These are phyloP conservation scores for Columba guinea DNA, from an alignment of 2,797 vertebrate species.

Conservation along the genomic window DNA sequence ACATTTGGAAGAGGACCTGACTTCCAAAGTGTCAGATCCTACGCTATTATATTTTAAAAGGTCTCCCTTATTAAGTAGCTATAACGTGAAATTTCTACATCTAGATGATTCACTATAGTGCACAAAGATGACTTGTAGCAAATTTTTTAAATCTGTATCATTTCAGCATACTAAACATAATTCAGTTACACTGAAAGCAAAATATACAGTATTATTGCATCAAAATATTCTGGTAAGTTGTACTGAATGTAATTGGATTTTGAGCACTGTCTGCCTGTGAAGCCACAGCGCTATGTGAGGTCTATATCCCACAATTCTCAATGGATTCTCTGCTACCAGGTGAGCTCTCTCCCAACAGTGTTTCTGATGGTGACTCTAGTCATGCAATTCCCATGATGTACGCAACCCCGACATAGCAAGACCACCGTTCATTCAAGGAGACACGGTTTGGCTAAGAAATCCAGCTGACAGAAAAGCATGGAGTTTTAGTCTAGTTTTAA, in stretches of 20 bases:
- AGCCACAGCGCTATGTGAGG: not conserved
- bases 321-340: not conserved
- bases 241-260: not conserved
- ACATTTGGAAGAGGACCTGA: not conserved
- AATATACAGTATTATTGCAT: not conserved
- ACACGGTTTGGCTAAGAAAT: not conserved
- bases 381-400: not conserved
- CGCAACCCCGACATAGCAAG: not conserved
- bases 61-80: not conserved
- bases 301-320: not conserved
- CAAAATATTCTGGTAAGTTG: not conserved
- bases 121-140: not conserved
- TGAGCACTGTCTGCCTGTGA: not conserved
- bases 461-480: not conserved
- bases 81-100: not conserved
- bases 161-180: not conserved
- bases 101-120: not conserved
- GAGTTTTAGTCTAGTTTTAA: not conserved
- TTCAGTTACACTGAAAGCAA: not conserved
- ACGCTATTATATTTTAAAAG: not conserved
- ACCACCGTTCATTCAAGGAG: not conserved
- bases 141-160: not conserved
- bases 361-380: not conserved
- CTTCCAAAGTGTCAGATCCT: not conserved
- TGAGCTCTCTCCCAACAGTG: not conserved